phyloP scores from a whole-genome alignment of 2,797 vertebrate genomes.

The Ataeniobius toweri region DNA sequence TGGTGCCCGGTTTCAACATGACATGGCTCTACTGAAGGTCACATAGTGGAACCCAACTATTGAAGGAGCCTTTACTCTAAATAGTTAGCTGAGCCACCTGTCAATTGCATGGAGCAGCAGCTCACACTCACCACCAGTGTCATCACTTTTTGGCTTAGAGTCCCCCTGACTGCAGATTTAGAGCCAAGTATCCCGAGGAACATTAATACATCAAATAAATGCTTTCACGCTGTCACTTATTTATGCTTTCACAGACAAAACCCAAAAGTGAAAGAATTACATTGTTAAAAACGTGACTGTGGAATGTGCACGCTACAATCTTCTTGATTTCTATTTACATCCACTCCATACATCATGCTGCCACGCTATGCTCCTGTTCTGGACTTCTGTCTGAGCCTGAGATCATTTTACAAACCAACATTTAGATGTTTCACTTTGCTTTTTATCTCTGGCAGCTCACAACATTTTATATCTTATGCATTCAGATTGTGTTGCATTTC shows the following conservation, averaged over 20 bases:
- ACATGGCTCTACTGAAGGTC: constrained; percentile 72
- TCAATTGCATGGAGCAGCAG: constrained; percentile 41
- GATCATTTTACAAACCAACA: background rate
- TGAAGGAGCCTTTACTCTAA: constrained; percentile 76
- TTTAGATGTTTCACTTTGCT: background rate
- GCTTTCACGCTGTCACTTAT: background rate
- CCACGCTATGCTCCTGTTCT: constrained; percentile 16
- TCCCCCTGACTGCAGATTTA: constrained; percentile 8
- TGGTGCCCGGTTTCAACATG: constrained; percentile 62
- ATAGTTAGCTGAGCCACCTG: constrained; percentile 72
- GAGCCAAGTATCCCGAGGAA: background rate
- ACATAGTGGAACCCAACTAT: constrained; percentile 60
- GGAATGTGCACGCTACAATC: constrained; percentile 25
- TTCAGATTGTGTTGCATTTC: background rate
- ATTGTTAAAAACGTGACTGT: background rate
- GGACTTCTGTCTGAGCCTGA: background rate
- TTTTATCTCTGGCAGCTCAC: background rate
- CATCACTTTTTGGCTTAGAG: constrained; percentile 36
- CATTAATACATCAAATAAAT: background rate
- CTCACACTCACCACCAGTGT: constrained; percentile 37
- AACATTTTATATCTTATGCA: background rate
- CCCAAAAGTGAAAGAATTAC: background rate
- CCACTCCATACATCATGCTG: constrained; percentile 42
- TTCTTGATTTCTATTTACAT: constrained; percentile 62
- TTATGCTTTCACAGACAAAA: background rate